Percentiles rank a stretch among this genome's conserved stretches.
phyloP scores from a whole-genome alignment of 2,888 invertebrate species.

The Automeris io region DNA sequence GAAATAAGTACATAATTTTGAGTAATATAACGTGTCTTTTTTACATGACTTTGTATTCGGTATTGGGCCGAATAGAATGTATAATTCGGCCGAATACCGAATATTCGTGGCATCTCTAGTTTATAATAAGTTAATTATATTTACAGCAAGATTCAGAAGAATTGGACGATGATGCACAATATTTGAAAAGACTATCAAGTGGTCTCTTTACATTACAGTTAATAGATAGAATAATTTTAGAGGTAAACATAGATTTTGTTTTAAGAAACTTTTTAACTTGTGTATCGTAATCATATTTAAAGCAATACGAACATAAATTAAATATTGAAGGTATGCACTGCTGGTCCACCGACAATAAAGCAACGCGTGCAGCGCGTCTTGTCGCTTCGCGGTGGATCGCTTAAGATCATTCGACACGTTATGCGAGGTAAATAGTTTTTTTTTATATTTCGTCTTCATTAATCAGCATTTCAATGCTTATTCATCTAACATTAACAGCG shows the following conservation, averaged over 20 bases:
- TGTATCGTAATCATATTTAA: background rate
- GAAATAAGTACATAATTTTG: no score
- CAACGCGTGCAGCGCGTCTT: slow-evolving; percentile 92
- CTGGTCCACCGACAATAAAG: slow-evolving; percentile 84
- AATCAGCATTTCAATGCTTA: slow-evolving; percentile 27
- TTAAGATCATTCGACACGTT: slow-evolving; percentile 94
- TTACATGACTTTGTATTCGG: no score
- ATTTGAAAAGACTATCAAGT: slow-evolving; percentile 91
- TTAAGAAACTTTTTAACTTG: background rate
- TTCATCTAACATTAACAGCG: no score
- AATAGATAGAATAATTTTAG: slow-evolving; percentile 92
- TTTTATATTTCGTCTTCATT: slow-evolving; percentile 2
- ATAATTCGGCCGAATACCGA: no score
- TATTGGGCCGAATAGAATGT: no score
- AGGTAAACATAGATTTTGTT: slow-evolving; percentile 61
- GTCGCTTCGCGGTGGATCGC: slow-evolving; percentile 91
- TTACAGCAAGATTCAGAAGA: slow-evolving; percentile 78
- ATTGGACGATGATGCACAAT: slow-evolving; percentile 89
- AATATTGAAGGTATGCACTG: slow-evolving; percentile 76
- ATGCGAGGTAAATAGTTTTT: slow-evolving; percentile 96
- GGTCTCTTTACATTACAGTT: slow-evolving; percentile 98
- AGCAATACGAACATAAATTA: background rate
- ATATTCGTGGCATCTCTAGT: no score
- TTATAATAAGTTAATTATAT: no score
- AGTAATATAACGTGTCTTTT: no score